Base-by-base conservation (phyloP, 2,797 vertebrate genomes). In the Falco columbarius region DNA sequence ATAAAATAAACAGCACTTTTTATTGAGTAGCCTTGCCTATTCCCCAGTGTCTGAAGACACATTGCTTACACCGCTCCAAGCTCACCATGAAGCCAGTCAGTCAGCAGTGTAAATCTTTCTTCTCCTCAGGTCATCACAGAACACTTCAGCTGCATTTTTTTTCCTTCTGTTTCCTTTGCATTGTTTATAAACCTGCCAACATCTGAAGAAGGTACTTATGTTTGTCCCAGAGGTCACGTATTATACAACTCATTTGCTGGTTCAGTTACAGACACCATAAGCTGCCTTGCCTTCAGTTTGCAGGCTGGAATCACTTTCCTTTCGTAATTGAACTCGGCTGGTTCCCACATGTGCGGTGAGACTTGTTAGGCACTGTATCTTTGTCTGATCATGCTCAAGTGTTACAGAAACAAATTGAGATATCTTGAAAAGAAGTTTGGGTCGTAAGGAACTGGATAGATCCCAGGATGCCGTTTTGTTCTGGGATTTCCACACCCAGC, bases 1-100 rank as follows among this genome's bases (percentile, higher is more conserved):
- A 74, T 82, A 94, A 95, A 89, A 93, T 46, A 94, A 91, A 90
- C 91, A 96, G 46, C 55, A 58, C 81, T 85, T 92, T 96, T 91
- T 89, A 93, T 92, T 47, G 93, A 97, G 75, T 61, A 44, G 82
- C 52, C 56, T 40, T 66, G 46, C 66, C 61, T 68, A 47, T 44
- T 94, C 86, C 73, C 84, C 88, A 55, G 86, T 34, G 93, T 16
- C 59, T 83, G 86, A 40, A 90, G 68, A 73, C 27, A 46, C 84
- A 75, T 76, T 86, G 46, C 82, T 85, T 52, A 61, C 46, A 26
- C 49, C 1, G 12, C 79, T 86, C 34, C 4, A 19, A 7, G 72
- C 91, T 91, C 62, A 11, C 32, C 71, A 47, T 34, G 76, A 80
- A 95, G 42, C 38, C 65, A 7, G 27, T 46, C 87, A 91, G 72